These are phyloP conservation scores for Cephus runcator DNA, from an alignment of 2,888 invertebrate species.

Conservation along the genomic window DNA sequence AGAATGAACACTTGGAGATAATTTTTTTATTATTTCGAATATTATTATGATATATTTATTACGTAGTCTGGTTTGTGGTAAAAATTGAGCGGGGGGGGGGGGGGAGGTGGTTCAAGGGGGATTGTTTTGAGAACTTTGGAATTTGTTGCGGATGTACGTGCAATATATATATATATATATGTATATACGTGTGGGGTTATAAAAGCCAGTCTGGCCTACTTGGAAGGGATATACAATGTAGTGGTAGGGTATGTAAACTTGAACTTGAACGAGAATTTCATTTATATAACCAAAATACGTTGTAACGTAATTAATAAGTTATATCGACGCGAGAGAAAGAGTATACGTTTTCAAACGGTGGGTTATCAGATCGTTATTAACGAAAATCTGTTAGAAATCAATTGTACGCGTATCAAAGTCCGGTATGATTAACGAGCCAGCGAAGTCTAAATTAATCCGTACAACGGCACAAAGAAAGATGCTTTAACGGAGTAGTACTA, in stretches of 20 bases:
- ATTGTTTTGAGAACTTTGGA: not conserved
- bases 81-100: not conserved
- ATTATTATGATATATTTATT: not conserved
- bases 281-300: not conserved
- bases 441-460: not conserved
- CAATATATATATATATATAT: conserved; percentile 10
- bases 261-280: not conserved
- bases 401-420: not conserved
- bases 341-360: not conserved
- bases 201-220: not conserved
- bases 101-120: not conserved
- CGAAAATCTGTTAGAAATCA: not conserved
- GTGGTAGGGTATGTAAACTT: not conserved
- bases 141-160: not conserved
- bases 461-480: not conserved
- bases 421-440: not conserved
- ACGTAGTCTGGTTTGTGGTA: not conserved
- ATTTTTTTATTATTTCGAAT: not conserved
- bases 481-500: not conserved
- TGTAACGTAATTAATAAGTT: not conserved
- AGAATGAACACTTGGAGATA: not conserved
- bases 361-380: not conserved
- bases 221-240: not conserved
- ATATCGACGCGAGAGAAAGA: not conserved
- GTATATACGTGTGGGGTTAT: not conserved